These are phyloP conservation scores for Halictus quadricinctus DNA, from an alignment of 2,888 invertebrate species.

Conservation along the genomic window DNA sequence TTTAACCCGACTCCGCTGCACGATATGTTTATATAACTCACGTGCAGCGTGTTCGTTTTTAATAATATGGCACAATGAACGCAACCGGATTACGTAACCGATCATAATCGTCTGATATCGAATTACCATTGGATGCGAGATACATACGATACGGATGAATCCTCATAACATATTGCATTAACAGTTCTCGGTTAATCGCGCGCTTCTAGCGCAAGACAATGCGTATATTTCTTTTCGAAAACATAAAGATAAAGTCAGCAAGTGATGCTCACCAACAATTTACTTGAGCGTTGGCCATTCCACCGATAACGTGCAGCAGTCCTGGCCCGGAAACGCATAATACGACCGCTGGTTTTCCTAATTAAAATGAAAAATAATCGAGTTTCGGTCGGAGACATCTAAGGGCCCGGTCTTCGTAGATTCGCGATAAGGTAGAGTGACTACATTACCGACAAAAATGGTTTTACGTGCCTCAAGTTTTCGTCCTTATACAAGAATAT, in stretches of 20 bases:
- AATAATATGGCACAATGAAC: conserved; percentile 44
- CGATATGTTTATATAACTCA: conserved; percentile 34
- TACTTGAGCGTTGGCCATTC: conserved; percentile 98
- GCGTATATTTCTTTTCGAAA: not conserved
- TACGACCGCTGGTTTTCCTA: conserved; percentile 93
- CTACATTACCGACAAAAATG: too few relatives aligned
- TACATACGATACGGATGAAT: not conserved
- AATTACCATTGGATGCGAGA: conserved; percentile 35
- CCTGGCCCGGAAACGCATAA: conserved; percentile 98
- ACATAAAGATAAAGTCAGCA: not conserved
- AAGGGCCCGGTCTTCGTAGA: too few relatives aligned
- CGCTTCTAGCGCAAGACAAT: not conserved
- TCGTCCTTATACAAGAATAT: too few relatives aligned
- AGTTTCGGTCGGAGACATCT: not conserved
- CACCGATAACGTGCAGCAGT: conserved; percentile 94
- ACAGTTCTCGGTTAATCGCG: not conserved
- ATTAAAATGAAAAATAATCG: conserved; percentile 10
- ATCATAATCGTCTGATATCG: conserved; percentile 35
- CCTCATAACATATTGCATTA: not conserved
- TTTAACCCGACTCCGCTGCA: not conserved
- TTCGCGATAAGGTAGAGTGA: too few relatives aligned
- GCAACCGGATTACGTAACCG: conserved; percentile 28
- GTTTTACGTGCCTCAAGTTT: too few relatives aligned
- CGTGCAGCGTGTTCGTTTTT: conserved; percentile 18
- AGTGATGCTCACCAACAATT: conserved; percentile 91